Percentiles rank a stretch among this genome's conserved stretches.
phyloP scores from a whole-genome alignment of 2,888 invertebrate genomes.

The Cataglyphis rosenhaueri region DNA sequence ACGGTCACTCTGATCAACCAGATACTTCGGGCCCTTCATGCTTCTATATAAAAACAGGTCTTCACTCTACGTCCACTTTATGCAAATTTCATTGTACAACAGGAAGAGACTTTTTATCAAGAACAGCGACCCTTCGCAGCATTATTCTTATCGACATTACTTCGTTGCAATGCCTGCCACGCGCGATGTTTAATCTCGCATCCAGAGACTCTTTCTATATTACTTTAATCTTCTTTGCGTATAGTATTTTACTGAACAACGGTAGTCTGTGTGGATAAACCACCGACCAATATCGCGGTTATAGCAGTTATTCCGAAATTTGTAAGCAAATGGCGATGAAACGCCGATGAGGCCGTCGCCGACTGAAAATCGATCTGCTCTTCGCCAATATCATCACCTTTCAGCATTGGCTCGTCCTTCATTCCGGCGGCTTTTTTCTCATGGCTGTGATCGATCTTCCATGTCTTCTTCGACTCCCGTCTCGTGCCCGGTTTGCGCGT shows the following conservation, averaged over 20 bases:
- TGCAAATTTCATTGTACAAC: slow-evolving; percentile 39
- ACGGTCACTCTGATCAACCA: slow-evolving; percentile 39
- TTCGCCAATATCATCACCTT: slow-evolving; percentile 76
- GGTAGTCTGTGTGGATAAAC: slow-evolving; percentile 75
- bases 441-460: slow-evolving; percentile 78
- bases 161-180: slow-evolving; percentile 18
- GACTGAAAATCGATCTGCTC: slow-evolving; percentile 80
- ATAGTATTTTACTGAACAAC: slow-evolving; percentile 28
- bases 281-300: slow-evolving; percentile 71
- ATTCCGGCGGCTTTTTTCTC: slow-evolving; percentile 80
- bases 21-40: slow-evolving; percentile 14
- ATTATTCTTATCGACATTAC: slow-evolving; percentile 20
- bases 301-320: slow-evolving; percentile 74
- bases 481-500: slow-evolving; percentile 79
- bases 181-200: background rate
- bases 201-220: slow-evolving; percentile 3
- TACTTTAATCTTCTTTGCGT: slow-evolving; percentile 7
- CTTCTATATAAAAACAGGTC: slow-evolving; percentile 21
- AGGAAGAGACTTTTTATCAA: slow-evolving; percentile 32
- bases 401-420: slow-evolving; percentile 79
- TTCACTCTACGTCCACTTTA: slow-evolving; percentile 11
- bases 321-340: slow-evolving; percentile 74
- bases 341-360: slow-evolving; percentile 77
- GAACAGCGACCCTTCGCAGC: background rate
- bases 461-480: slow-evolving; percentile 80